Evolutionary conservation across 2,113 vertebrate genomes (phyloP), one percentile per base, ranked within the genome.

Genomic region (Erpornis zantholeuca): DNA sequence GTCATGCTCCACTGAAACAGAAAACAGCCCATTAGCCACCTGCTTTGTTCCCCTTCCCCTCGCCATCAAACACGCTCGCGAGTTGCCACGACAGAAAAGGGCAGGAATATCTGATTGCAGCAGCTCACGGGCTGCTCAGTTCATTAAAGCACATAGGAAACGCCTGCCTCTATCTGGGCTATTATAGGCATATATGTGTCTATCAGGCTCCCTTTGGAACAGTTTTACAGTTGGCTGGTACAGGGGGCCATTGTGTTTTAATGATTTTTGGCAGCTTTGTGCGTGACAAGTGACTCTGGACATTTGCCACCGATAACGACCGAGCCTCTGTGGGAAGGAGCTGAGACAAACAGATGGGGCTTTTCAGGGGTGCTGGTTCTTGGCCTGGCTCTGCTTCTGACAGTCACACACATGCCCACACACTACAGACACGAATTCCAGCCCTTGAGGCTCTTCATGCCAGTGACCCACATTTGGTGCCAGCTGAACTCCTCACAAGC

Each of bases 1-100:
- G 94, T 99, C 98, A 33, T 98, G 98, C 70, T 99, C 98, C 94
- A 99, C 99, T 99, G 90, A 24, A 80, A 96, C 77, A 97, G 94
- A 88, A 96, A 91, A 59, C 95, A 91, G 95, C 86, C 88, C 89
- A 85, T 97, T 92, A 94, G 78, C 61, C 93, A 92, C 93, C 92
- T 83, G 94, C 96, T 95, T 94, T 92, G 88, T 86, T 92, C 80
- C 72, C 90, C 75, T 83, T 93, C 76, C 84, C 81, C 90, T 96
- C 3, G 3, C 90, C 91, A 11, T 54, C 94, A 82, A 71, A 89
- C 92, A n/a, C 38, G 12, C 86, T 70, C 47, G 6, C 0, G 10
- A 93, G 82, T 56, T 92, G 90, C 88, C 94, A 65, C 91, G 92
- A 80, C 86, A 91, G 88, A 61, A 38, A 38, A 83, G 91, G 92